phyloP scores from a whole-genome alignment of 2,113 vertebrate genomes.

The Thamnophis sirtalis region DNA sequence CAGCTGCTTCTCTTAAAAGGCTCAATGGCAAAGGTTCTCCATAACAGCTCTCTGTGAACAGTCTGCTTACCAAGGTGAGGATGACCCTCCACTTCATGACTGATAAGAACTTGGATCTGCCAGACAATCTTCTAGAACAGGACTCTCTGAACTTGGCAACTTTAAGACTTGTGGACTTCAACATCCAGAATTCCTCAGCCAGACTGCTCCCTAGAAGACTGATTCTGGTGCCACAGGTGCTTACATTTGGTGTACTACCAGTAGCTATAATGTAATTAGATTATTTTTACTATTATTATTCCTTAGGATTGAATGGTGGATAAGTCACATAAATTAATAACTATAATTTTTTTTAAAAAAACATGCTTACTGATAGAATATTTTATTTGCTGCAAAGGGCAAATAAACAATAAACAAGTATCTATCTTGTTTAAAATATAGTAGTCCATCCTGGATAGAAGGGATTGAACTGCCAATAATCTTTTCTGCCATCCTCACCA shows the following conservation, averaged over 20 bases:
- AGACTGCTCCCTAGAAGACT: background rate
- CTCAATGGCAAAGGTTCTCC: background rate
- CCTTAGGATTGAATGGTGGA: background rate
- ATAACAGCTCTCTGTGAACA: background rate
- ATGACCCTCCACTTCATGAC: background rate
- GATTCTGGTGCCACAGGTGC: background rate
- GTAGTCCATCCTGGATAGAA: background rate
- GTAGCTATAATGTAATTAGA: background rate
- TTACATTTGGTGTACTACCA: background rate
- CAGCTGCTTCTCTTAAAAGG: too few species aligned
- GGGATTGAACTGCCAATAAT: too few species aligned
- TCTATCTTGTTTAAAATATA: background rate
- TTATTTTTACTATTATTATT: background rate
- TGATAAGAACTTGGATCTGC: background rate
- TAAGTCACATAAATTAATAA: background rate
- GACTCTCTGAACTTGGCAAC: too few species aligned
- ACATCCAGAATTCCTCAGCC: too few species aligned
- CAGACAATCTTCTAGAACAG: background rate
- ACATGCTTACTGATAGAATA: background rate
- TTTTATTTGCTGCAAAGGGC: background rate
- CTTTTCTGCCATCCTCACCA: too few species aligned
- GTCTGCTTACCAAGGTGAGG: background rate
- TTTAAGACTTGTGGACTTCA: too few species aligned
- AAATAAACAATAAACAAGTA: background rate
- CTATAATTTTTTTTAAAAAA: background rate